phyloP scores from a whole-genome alignment of 1,140 invertebrate species.

The Drosophila takahashii region DNA sequence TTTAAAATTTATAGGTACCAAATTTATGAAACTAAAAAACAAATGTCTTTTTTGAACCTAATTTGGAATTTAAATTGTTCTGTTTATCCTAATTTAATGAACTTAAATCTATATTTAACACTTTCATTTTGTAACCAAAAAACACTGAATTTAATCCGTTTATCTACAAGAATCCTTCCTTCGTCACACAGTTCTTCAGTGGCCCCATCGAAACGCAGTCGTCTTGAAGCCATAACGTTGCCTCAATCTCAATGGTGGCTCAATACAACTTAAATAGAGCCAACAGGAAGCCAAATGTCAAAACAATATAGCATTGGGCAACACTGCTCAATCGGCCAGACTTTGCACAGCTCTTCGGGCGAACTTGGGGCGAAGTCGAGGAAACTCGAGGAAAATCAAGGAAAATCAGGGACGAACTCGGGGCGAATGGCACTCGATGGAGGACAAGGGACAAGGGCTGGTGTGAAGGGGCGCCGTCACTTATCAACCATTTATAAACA shows the following conservation, averaged over 20 bases:
- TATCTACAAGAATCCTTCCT: too few species aligned
- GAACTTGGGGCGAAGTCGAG: not conserved
- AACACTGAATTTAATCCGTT: too few species aligned
- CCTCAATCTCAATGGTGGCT: slow-evolving; percentile 16
- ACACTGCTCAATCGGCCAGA: slow-evolving; percentile 27
- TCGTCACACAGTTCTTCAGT: slow-evolving; percentile 1
- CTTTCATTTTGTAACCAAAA: too few species aligned
- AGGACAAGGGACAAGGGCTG: slow-evolving; percentile 5
- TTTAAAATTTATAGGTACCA: too few species aligned
- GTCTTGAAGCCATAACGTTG: slow-evolving; percentile 20
- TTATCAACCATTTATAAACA: slow-evolving; percentile 82
- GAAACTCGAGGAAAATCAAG: not conserved
- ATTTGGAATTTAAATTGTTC: too few species aligned
- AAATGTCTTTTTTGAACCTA: too few species aligned
- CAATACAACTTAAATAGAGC: slow-evolving; percentile 30
- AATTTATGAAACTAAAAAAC: too few species aligned
- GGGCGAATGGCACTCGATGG: slow-evolving; percentile 25
- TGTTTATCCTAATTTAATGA: too few species aligned
- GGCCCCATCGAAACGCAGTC: slow-evolving; percentile 31
- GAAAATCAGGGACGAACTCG: slow-evolving; percentile 25
- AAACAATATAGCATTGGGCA: slow-evolving; percentile 42
- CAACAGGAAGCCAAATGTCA: slow-evolving; percentile 31
- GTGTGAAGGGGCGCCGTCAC: slow-evolving; percentile 51
- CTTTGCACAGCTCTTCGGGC: slow-evolving; percentile 32
- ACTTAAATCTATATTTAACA: too few species aligned